These are phyloP conservation scores for Folsomia manolachei DNA, from an alignment of 2,888 invertebrate genomes.

Conservation along the genomic window DNA sequence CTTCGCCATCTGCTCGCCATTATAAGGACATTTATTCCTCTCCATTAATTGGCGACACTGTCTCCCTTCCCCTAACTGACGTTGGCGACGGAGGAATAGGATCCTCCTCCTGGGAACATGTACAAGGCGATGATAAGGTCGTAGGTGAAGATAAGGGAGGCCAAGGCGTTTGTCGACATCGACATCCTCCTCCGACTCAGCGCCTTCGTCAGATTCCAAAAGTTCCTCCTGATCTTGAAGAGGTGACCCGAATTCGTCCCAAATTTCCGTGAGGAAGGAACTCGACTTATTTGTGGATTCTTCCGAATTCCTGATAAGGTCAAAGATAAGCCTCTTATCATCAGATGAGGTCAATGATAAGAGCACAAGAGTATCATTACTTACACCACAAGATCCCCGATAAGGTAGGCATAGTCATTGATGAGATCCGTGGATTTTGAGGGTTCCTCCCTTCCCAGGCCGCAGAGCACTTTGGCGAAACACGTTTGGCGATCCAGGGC, in stretches of 20 bases:
- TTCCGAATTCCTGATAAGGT: constrained; percentile 2
- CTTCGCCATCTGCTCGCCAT: background rate
- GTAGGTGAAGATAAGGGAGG: background rate
- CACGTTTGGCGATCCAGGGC: background rate
- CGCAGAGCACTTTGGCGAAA: constrained; percentile 6
- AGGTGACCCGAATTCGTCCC: background rate
- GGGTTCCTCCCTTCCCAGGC: background rate
- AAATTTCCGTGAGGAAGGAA: background rate
- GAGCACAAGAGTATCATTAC: too few relatives aligned
- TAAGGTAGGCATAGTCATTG: constrained; percentile 2
- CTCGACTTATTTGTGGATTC: background rate
- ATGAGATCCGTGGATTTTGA: background rate
- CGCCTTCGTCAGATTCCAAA: background rate
- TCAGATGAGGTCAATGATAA: too few relatives aligned
- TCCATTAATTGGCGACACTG: background rate
- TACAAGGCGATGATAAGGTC: background rate
- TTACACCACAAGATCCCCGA: constrained; percentile 2
- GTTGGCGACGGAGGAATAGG: background rate
- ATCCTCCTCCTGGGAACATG: background rate
- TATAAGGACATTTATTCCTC: background rate
- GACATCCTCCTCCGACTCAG: background rate
- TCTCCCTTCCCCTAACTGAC: background rate
- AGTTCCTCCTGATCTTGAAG: background rate
- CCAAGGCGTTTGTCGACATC: background rate
- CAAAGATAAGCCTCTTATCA: too few relatives aligned